Base-by-base conservation (phyloP, 2,797 vertebrate genomes). In the Molothrus ater region DNA sequence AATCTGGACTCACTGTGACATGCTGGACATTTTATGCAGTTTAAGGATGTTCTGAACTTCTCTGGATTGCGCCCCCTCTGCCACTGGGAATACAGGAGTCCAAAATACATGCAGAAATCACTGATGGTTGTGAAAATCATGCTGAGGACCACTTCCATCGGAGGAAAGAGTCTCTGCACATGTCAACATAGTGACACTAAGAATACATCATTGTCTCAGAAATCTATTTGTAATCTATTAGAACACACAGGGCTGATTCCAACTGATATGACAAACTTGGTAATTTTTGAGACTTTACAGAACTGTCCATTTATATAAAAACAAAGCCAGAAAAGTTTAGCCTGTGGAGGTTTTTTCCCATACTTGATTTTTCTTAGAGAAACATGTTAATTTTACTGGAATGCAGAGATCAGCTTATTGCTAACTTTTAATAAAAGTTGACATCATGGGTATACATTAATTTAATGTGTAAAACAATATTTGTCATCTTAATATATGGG, bases 401-500 rank as follows among this genome's bases (percentile, higher is more conserved):
- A 13, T n/a, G 29, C 20, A 68, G 70, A 63, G 59, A 31, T 63
- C 29, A 45, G 51, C 28, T 83, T 79, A 53, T 86, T 83, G 19
- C 17, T 65, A 36, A 80, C 47, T 92, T 93, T 56, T 64, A 21
- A 0, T 86, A 88, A 32, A 91, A 90, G 51, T 51, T 87, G 32
- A 22, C 20, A 5, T 75, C 16, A 14, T 38, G 42, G 5, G 4
- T 78, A 11, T 65, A 5, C 59, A 38, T 71, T 83, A 7, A 28
- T 72, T 75, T 81, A 59, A 24, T 40, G 10, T 60, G 16, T 60
- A 68, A 73, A 90, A 63, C 34, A 63, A 0, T 36, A 42, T 80
- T 93, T 13, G 31, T 66, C 66, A 47, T 86, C 42, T 53, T 93
- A 92, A 93, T 88, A n/a, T 88, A 82, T 90, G 60, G 74, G 9